Percentiles rank a stretch among this genome's conserved stretches.
Conservation (phyloP, 2,113 vertebrate genomes). For the Microcebus ravelobensis region DNA sequence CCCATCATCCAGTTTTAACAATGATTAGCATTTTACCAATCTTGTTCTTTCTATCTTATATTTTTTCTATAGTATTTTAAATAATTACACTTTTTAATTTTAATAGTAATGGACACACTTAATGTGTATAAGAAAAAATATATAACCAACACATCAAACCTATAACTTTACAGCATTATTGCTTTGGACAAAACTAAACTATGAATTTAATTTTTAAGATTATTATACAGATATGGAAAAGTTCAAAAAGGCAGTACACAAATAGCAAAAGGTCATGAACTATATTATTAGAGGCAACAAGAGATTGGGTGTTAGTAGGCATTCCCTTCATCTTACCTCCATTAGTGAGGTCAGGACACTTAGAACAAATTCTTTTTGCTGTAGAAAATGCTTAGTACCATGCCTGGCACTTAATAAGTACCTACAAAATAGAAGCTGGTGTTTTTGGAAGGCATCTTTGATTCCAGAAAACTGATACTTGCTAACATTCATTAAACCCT, state of each 20-base stretch:
- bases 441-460: neutral
- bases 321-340: neutral
- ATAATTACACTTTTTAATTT: neutral
- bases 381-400: neutral
- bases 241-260: neutral
- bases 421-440: neutral
- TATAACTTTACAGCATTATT: neutral
- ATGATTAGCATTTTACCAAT: neutral
- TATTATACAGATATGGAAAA: neutral
- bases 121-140: neutral
- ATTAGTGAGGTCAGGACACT: neutral
- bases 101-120: neutral
- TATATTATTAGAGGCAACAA: neutral
- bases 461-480: neutral
- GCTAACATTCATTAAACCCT: neutral
- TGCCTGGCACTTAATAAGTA: neutral
- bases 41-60: neutral
- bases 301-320: neutral
- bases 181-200: neutral
- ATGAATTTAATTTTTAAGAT: neutral
- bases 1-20: neutral
- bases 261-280: neutral
- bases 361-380: neutral
- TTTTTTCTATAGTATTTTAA: neutral
- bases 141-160: neutral